Conservation (phyloP, 2,113 vertebrate species). For the Ictidomys tridecemlineatus region DNA sequence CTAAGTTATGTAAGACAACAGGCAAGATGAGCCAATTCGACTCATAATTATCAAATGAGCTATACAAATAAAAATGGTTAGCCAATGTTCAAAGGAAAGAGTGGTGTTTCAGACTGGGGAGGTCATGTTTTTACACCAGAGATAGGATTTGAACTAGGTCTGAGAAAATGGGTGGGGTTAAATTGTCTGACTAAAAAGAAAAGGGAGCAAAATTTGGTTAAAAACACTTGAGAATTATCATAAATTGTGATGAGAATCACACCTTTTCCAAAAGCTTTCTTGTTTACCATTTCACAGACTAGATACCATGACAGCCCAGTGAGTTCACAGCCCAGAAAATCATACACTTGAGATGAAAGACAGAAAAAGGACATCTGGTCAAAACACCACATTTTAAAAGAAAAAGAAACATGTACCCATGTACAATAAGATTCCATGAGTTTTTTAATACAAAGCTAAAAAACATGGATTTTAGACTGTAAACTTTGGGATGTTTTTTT, state of each 20-base stretch:
- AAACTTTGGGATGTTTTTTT: neutral
- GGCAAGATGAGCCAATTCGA: constrained; percentile 48
- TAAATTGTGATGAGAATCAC: neutral
- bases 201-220: neutral
- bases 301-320: neutral
- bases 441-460: constrained; percentile 42
- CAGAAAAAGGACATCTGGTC: neutral
- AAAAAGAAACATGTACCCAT: neutral
- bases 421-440: neutral
- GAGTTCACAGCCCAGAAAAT: neutral
- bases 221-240: constrained; percentile 30
- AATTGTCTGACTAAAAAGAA: neutral
- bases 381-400: constrained; percentile 1
- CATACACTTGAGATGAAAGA: neutral
- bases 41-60: constrained; percentile 50
- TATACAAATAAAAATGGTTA: constrained; percentile 19
- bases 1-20: constrained; percentile 55
- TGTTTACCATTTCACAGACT: constrained; percentile 23
- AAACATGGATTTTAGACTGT: constrained; percentile 40
- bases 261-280: constrained; percentile 44
- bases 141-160: constrained; percentile 33
- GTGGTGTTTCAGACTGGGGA: constrained; percentile 14
- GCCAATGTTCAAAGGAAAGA: constrained; percentile 26
- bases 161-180: neutral
- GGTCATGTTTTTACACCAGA: constrained; percentile 17